Percentiles rank a stretch among this genome's conserved stretches.
Conservation (phyloP, 2,888 invertebrate genomes). For the Meta bourneti region DNA sequence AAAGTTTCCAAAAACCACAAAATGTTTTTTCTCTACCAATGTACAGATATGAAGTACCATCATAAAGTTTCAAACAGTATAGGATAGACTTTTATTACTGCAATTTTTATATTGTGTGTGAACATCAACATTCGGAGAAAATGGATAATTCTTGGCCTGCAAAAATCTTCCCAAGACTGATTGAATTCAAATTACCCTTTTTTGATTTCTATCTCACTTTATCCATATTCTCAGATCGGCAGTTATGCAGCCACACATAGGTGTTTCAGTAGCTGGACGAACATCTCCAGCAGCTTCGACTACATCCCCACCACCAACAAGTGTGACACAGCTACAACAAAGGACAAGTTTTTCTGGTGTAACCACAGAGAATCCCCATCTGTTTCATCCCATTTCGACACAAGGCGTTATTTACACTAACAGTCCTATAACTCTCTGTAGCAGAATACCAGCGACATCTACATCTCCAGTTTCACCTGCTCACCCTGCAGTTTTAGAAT, state of each 20-base stretch:
- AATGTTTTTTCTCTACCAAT: too few species aligned
- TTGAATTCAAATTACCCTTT: too few species aligned
- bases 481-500: slow-evolving; percentile 72
- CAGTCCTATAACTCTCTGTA: slow-evolving; percentile 65
- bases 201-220: too few species aligned
- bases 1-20: too few species aligned
- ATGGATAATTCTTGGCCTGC: too few species aligned
- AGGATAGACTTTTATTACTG: too few species aligned
- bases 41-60: too few species aligned
- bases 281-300: slow-evolving; percentile 78
- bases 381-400: slow-evolving; percentile 70
- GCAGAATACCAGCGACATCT: slow-evolving; percentile 67
- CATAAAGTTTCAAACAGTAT: too few species aligned
- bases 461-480: slow-evolving; percentile 79
- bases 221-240: slow-evolving; percentile 50
- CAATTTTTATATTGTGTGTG: too few species aligned
- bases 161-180: too few species aligned
- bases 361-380: slow-evolving; percentile 64
- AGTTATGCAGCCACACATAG: slow-evolving; percentile 71
- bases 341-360: slow-evolving; percentile 50
- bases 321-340: slow-evolving; percentile 28
- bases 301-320: slow-evolving; percentile 76
- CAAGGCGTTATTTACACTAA: slow-evolving; percentile 71
- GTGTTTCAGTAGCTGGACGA: slow-evolving; percentile 77
- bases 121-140: too few species aligned